phyloP scores from a whole-genome alignment of 2,888 invertebrate species.

The Pseudeuparius sepicola region DNA sequence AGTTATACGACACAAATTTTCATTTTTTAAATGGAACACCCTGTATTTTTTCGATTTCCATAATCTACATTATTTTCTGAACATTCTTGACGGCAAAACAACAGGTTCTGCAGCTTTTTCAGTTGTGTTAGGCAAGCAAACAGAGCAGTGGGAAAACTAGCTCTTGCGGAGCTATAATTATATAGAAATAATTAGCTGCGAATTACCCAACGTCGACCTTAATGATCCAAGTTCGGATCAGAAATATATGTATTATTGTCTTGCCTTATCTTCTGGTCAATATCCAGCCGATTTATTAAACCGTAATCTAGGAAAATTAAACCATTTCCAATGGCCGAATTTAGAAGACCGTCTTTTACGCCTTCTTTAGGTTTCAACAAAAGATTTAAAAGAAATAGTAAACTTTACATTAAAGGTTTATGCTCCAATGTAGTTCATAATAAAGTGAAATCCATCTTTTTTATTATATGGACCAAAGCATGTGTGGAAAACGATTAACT shows the following conservation, averaged over 20 bases:
- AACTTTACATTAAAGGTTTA: conserved; percentile 1
- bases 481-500: conserved; percentile 2
- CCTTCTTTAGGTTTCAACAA: conserved; percentile 1
- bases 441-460: conserved; percentile 1
- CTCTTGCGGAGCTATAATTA: neutral
- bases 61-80: too few relatives aligned
- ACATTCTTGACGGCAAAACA: too few relatives aligned
- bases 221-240: conserved; percentile 2
- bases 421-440: conserved; percentile 3
- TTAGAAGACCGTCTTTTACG: conserved; percentile 5
- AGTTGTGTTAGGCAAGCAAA: too few relatives aligned
- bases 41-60: too few relatives aligned
- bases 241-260: conserved; percentile 8
- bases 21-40: too few relatives aligned
- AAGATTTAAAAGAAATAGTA: neutral
- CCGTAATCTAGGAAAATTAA: conserved; percentile 13
- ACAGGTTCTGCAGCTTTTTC: too few relatives aligned
- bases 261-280: conserved; percentile 12
- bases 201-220: neutral
- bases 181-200: conserved; percentile 2
- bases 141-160: neutral
- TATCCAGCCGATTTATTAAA: conserved; percentile 11
- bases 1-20: too few relatives aligned
- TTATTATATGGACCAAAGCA: conserved; percentile 1
- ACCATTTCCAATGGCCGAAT: conserved; percentile 11